Conservation (phyloP, 2,888 invertebrate genomes). For the Agrilus mali region DNA sequence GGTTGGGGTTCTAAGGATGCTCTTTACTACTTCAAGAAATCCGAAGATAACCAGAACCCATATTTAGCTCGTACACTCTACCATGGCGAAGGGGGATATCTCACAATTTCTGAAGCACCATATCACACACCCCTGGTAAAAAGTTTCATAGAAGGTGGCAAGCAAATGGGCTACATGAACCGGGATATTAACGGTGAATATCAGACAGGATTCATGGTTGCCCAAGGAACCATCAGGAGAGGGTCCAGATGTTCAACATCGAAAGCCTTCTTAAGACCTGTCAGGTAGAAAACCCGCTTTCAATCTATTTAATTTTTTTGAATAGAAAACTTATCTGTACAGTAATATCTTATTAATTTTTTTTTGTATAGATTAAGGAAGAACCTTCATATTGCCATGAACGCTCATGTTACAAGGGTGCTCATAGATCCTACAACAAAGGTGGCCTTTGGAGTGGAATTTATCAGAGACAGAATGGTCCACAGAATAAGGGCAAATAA, state of each 20-base stretch:
- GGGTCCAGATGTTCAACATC: slow-evolving; percentile 81
- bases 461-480: slow-evolving; percentile 58
- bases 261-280: slow-evolving; percentile 76
- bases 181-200: slow-evolving; percentile 78
- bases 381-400: slow-evolving; percentile 78
- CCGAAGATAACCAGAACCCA: slow-evolving; percentile 81
- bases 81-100: slow-evolving; percentile 66
- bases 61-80: slow-evolving; percentile 68
- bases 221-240: slow-evolving; percentile 63
- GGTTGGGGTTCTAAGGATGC: slow-evolving; percentile 80
- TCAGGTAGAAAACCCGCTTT: slow-evolving; percentile 23
- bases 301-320: too few species aligned
- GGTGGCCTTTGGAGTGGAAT: slow-evolving; percentile 72
- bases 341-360: too few species aligned
- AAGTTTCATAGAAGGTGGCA: slow-evolving; percentile 70
- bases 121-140: slow-evolving; percentile 74
- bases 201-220: slow-evolving; percentile 80
- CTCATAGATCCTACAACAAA: slow-evolving; percentile 62
- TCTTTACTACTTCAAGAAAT: slow-evolving; percentile 77
- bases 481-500: slow-evolving; percentile 62
- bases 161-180: slow-evolving; percentile 59
- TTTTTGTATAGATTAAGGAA: slow-evolving; percentile 43
- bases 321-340: too few species aligned
- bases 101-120: slow-evolving; percentile 77
- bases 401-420: slow-evolving; percentile 65